Evolutionary conservation across 2,113 vertebrate species (phyloP).

Genomic region (Laticauda colubrina): DNA sequence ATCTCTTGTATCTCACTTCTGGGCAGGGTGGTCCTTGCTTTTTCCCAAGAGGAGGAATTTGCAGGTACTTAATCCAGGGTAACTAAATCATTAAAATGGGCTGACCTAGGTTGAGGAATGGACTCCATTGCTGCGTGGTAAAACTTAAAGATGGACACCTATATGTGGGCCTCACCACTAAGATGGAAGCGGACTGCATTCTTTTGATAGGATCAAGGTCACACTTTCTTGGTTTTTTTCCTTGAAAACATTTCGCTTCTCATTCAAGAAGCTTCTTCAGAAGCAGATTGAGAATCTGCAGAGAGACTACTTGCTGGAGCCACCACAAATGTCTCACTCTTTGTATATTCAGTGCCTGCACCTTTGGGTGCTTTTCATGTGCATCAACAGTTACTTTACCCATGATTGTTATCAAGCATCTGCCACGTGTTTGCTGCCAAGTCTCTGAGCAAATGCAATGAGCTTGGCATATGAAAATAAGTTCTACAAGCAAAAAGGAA

Average conservation of each 20-base stretch:
- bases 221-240: no score
- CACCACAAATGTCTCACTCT: neutral
- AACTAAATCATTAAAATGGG: neutral
- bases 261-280: no score
- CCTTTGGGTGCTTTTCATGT: neutral
- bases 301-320: neutral
- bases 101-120: neutral
- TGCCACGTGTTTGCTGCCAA: constrained; percentile 5
- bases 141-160: neutral
- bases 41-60: neutral
- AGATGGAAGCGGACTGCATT: neutral
- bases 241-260: no score
- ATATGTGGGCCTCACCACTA: neutral
- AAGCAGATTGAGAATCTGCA: no score
- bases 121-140: neutral
- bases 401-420: neutral
- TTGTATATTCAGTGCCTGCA: neutral
- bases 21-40: neutral
- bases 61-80: neutral
- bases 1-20: neutral
- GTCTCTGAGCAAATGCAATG: neutral
- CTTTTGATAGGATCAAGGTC: neutral
- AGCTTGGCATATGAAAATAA: constrained; percentile 1
- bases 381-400: neutral
- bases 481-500: constrained; percentile 13